These are phyloP conservation scores for Semaprochilodus insignis DNA, from an alignment of 2,797 vertebrate species.

Conservation along the genomic window DNA sequence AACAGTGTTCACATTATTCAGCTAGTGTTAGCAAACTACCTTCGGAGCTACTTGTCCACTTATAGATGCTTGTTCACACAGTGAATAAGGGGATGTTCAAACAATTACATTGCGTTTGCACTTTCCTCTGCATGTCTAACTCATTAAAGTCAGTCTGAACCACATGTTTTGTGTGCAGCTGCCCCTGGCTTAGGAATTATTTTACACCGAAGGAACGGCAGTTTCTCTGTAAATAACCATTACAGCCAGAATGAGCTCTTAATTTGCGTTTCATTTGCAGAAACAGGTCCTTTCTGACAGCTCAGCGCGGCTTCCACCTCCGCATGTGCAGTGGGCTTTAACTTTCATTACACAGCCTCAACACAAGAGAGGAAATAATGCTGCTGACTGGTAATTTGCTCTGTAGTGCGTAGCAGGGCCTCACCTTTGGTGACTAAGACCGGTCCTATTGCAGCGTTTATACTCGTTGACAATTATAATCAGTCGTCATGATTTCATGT, in stretches of 20 bases:
- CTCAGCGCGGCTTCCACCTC: neutral
- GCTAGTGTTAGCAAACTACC: too few relatives aligned
- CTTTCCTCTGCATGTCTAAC: neutral
- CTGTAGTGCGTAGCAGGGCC: neutral
- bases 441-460: too few relatives aligned
- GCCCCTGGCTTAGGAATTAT: neutral
- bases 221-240: constrained; percentile 13
- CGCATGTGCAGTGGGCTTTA: constrained; percentile 22
- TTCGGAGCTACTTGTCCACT: too few relatives aligned
- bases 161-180: neutral
- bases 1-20: too few relatives aligned
- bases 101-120: neutral
- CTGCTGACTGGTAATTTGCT: constrained; percentile 2
- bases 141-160: neutral
- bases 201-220: neutral
- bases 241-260: constrained; percentile 24
- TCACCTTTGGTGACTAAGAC: neutral
- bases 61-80: neutral
- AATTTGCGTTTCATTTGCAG: constrained; percentile 31
- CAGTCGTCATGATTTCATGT: neutral
- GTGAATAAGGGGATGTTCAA: neutral
- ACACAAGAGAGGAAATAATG: constrained; percentile 18
- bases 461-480: neutral
- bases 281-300: constrained; percentile 23
- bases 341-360: constrained; percentile 21